phyloP scores from a whole-genome alignment of 2,797 vertebrate genomes.

The Rhinichthys osculus region DNA sequence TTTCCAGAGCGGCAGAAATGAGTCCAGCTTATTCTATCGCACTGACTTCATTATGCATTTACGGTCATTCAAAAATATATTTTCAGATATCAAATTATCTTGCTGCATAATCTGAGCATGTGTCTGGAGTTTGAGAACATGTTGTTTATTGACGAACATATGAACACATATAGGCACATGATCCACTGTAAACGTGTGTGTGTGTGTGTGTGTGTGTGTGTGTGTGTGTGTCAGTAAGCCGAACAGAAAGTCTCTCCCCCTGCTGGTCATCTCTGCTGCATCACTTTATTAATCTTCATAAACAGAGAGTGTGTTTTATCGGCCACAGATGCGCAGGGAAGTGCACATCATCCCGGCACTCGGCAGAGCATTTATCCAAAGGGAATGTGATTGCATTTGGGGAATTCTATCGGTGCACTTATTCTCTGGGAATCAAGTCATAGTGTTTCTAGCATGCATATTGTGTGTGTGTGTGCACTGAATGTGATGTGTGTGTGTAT shows the following conservation, averaged over 20 bases:
- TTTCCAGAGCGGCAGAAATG: not conserved
- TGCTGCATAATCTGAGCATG: too few species aligned
- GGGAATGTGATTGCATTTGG: not conserved
- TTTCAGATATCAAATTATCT: not conserved
- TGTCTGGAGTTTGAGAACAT: not conserved
- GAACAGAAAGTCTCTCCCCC: not conserved
- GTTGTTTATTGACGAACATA: not conserved
- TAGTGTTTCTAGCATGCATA: not conserved
- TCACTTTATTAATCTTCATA: not conserved
- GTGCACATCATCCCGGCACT: too few species aligned
- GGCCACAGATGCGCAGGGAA: not conserved
- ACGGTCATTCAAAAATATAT: not conserved
- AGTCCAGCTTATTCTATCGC: not conserved
- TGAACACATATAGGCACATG: not conserved
- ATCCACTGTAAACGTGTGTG: not conserved
- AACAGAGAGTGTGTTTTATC: too few species aligned
- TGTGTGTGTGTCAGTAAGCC: too few species aligned
- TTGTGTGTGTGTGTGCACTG: not conserved
- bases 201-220: too few species aligned
- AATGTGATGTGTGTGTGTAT: too few species aligned
- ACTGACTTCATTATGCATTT: not conserved
- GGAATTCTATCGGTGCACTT: too few species aligned
- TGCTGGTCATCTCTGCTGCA: not conserved
- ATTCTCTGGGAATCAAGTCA: not conserved
- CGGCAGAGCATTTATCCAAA: not conserved